These are phyloP conservation scores for Centruroides vittatus DNA, from an alignment of 1,140 invertebrate species.

Conservation along the genomic window DNA sequence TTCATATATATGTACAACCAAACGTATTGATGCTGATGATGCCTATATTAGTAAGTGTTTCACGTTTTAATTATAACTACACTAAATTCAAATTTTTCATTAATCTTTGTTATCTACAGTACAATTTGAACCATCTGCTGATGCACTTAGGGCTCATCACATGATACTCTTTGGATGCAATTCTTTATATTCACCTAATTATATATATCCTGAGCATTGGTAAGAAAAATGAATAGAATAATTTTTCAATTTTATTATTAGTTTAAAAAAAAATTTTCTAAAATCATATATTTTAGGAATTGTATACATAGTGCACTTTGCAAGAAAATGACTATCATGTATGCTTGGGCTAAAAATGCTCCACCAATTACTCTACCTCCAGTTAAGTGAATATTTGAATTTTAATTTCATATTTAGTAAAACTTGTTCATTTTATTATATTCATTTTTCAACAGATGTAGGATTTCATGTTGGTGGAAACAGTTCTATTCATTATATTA, in stretches of 20 bases:
- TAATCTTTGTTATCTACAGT: conserved; percentile 2
- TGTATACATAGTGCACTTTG: conserved; percentile 31
- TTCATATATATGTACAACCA: conserved; percentile 27
- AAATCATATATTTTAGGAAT: conserved; percentile 22
- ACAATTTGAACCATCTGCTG: conserved; percentile 27
- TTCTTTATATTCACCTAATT: conserved; percentile 26
- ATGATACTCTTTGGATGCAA: conserved; percentile 46
- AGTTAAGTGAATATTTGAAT: conserved; percentile 13
- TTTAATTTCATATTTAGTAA: background rate
- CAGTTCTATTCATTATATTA: conserved; percentile 35
- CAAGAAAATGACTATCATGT: conserved; percentile 35
- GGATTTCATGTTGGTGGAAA: conserved; percentile 39
- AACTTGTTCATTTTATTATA: background rate
- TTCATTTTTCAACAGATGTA: conserved; percentile 27
- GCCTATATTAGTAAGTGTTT: conserved; percentile 23
- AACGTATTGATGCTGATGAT: conserved; percentile 23
- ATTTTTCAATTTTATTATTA: background rate
- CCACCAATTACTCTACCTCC: conserved; percentile 39
- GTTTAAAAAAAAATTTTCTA: background rate
- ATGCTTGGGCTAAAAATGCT: conserved; percentile 50
- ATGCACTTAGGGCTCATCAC: conserved; percentile 37
- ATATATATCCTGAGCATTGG: conserved; percentile 21
- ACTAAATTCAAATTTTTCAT: too few relatives aligned
- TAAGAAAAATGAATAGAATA: conserved; percentile 9
- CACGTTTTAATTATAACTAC: background rate